Percentiles rank a stretch among this genome's conserved stretches.
Evolutionary conservation across 2,113 vertebrate genomes (phyloP).

Genomic region (Oncorhynchus kisutch): DNA sequence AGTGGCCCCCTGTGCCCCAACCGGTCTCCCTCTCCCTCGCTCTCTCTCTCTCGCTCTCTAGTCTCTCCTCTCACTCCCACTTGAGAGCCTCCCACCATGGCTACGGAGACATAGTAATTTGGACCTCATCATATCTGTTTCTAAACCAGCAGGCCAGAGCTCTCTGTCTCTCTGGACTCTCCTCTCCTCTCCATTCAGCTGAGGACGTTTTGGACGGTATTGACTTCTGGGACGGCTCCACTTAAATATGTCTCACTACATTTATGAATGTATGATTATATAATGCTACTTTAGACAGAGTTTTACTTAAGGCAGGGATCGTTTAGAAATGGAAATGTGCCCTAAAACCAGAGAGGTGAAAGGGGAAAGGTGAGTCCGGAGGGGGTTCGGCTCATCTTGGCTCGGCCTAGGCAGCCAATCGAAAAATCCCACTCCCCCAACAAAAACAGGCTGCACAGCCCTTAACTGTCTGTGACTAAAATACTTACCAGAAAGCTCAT

Average conservation of each 20-base stretch:
- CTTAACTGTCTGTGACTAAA: conserved; percentile 37
- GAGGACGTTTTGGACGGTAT: no score
- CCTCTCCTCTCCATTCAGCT: no score
- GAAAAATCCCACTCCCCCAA: conserved; percentile 24
- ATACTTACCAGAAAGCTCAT: conserved; percentile 42
- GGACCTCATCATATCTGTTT: no score
- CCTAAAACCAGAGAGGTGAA: conserved; percentile 9
- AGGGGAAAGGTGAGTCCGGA: conserved; percentile 1
- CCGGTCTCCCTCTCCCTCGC: no score
- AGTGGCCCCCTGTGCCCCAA: no score
- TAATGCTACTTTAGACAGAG: conserved; percentile 24
- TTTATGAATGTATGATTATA: conserved; percentile 37
- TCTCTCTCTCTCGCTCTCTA: no score
- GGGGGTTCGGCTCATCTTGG: not conserved
- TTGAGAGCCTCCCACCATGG: no score
- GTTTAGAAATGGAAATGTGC: conserved; percentile 44
- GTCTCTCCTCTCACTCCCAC: no score
- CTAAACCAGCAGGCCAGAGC: no score
- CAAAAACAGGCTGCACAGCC: conserved; percentile 33
- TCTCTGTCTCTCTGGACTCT: no score
- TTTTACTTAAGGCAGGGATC: conserved; percentile 37
- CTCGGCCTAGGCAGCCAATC: conserved; percentile 9
- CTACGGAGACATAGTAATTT: no score
- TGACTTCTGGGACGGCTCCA: not conserved
- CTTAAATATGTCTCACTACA: conserved; percentile 10